These are phyloP conservation scores for Pogonognathellus flavescens DNA, from an alignment of 1,140 invertebrate genomes.

Conservation along the genomic window DNA sequence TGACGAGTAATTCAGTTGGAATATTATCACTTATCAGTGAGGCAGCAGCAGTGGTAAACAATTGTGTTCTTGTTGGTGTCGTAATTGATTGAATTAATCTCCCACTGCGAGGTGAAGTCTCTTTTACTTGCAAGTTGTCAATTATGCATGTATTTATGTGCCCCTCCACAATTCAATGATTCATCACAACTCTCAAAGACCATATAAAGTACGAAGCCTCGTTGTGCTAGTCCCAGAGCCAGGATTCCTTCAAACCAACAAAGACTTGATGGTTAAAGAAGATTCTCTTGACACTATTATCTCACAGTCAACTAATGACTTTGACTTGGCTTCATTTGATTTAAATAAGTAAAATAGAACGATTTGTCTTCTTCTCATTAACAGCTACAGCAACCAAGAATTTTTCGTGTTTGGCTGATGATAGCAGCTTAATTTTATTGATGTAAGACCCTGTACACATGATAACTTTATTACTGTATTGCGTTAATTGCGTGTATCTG, in stretches of 20 bases:
- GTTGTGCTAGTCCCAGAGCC: too few relatives aligned
- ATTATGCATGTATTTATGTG: too few relatives aligned
- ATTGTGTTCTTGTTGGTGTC: constrained; percentile 4
- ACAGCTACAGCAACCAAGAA: neutral
- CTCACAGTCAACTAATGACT: constrained; percentile 4
- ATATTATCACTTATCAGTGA: too few relatives aligned
- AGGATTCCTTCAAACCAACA: neutral
- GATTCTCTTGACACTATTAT: constrained; percentile 39
- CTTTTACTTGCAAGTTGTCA: too few relatives aligned
- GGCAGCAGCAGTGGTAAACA: neutral
- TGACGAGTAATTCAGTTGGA: too few relatives aligned
- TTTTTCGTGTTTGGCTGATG: neutral
- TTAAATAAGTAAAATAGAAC: neutral
- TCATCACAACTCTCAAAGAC: too few relatives aligned
- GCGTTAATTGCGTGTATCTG: neutral
- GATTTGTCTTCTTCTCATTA: constrained; percentile 23
- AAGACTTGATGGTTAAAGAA: constrained; percentile 1
- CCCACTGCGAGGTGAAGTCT: neutral
- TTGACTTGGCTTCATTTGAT: neutral
- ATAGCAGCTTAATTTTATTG: too few relatives aligned
- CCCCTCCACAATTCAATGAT: too few relatives aligned
- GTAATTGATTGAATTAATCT: constrained; percentile 31
- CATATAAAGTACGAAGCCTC: too few relatives aligned
- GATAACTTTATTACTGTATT: neutral
- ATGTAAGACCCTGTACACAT: too few relatives aligned